Conservation (phyloP, 2,113 vertebrate genomes). For the Seriola quinqueradiata region DNA sequence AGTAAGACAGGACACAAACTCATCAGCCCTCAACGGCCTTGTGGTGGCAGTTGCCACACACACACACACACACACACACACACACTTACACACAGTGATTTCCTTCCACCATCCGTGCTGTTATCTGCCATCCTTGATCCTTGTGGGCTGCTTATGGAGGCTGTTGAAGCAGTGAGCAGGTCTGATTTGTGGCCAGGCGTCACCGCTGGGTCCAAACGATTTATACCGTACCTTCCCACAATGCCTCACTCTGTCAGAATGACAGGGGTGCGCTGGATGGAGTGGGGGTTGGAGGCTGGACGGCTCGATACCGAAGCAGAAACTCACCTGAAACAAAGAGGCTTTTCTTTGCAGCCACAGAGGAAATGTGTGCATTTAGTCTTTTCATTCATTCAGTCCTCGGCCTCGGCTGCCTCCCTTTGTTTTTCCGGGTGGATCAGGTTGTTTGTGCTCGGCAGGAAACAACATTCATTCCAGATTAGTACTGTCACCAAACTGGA, state of each 20-base stretch:
- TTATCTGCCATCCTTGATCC: slow-evolving; percentile 59
- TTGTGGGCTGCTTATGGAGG: slow-evolving; percentile 28
- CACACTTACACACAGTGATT: not conserved
- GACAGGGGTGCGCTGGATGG: slow-evolving; percentile 6
- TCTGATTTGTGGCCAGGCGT: slow-evolving; percentile 68
- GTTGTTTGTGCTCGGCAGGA: slow-evolving; percentile 41
- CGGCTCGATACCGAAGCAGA: slow-evolving; percentile 69
- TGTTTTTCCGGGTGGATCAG: slow-evolving; percentile 47
- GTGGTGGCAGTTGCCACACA: slow-evolving; percentile 11
- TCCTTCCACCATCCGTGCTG: not conserved
- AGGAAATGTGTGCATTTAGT: slow-evolving; percentile 61
- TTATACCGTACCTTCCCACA: slow-evolving; percentile 57
- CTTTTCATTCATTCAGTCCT: slow-evolving; percentile 45
- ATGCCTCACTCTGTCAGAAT: slow-evolving; percentile 54
- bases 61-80: slow-evolving; percentile 1
- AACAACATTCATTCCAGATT: slow-evolving; percentile 38
- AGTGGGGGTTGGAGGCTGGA: slow-evolving; percentile 4
- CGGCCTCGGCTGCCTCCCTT: slow-evolving; percentile 14
- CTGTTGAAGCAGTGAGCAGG: slow-evolving; percentile 5
- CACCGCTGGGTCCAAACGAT: slow-evolving; percentile 33
- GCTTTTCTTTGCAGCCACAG: slow-evolving; percentile 63
- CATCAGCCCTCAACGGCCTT: slow-evolving; percentile 37
- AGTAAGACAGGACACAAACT: slow-evolving; percentile 11
- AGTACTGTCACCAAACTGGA: not conserved
- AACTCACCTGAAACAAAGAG: slow-evolving; percentile 81